Evolutionary conservation across 2,888 invertebrate species (phyloP).

Genomic region (Eupsilia transversa): DNA sequence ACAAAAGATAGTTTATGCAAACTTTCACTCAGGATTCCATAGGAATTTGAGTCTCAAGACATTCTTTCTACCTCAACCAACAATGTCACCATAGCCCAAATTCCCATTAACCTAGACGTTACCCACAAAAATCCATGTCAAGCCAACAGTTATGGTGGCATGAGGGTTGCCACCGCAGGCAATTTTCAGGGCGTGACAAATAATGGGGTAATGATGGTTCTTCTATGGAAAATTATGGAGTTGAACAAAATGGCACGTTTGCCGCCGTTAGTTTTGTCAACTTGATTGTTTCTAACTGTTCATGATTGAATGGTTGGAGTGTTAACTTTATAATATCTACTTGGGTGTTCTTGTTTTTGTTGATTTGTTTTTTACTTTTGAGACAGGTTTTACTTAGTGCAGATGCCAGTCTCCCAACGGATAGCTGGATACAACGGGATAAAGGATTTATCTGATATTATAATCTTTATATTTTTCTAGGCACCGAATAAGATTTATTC

Average conservation of each 20-base stretch:
- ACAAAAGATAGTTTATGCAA: background rate
- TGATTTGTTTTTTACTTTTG: background rate
- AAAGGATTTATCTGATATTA: no score
- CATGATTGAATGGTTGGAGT: conserved; percentile 41
- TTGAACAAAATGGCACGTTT: conserved; percentile 55
- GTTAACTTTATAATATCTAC: conserved; percentile 25
- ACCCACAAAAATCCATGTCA: conserved; percentile 67
- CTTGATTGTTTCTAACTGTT: conserved; percentile 66
- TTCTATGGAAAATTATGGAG: conserved; percentile 59
- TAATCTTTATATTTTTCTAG: no score
- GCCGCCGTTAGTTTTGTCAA: conserved; percentile 61
- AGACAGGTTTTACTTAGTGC: no score
- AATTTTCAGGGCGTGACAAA: conserved; percentile 81
- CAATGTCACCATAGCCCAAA: conserved; percentile 48
- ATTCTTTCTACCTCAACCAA: background rate
- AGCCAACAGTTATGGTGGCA: conserved; percentile 66
- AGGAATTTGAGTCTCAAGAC: background rate
- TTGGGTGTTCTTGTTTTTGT: background rate
- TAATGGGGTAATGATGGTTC: conserved; percentile 69
- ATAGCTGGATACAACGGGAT: no score
- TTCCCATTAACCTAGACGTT: conserved; percentile 63
- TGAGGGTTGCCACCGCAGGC: conserved; percentile 67
- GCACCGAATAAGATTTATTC: no score
- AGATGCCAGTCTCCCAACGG: no score
- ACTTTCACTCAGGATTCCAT: background rate